Evolutionary conservation across 64 coral and sea anemone species (phyloP).

Genomic region (Pocillopora damicornis): DNA sequence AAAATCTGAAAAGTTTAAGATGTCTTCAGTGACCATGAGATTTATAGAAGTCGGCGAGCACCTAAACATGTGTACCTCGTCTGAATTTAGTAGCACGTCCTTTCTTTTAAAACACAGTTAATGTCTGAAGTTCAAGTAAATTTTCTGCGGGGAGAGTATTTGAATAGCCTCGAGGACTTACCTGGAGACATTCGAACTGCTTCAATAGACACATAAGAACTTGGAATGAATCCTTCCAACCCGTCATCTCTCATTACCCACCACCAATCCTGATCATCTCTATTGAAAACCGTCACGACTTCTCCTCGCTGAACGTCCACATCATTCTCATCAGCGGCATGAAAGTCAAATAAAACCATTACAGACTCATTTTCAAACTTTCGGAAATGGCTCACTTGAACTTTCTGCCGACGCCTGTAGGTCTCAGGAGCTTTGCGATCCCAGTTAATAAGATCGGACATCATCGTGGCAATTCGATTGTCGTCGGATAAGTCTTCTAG

Average conservation of each 20-base stretch:
- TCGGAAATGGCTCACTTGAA: slow-evolving; percentile 59
- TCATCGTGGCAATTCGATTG: neutral
- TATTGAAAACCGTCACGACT: slow-evolving; percentile 57
- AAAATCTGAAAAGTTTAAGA: no score
- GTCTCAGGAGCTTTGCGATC: slow-evolving; percentile 63
- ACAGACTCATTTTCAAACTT: slow-evolving; percentile 55
- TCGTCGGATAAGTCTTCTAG: slow-evolving; percentile 24
- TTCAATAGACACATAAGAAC: slow-evolving; percentile 49
- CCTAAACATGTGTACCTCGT: no score
- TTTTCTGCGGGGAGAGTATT: neutral
- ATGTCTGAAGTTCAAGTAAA: neutral
- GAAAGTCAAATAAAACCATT: slow-evolving; percentile 51
- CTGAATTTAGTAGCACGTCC: no score
- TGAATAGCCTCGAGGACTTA: neutral
- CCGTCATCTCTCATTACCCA: slow-evolving; percentile 56
- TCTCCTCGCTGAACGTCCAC: slow-evolving; percentile 54
- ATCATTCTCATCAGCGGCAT: slow-evolving; percentile 63
- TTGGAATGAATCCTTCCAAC: slow-evolving; percentile 63
- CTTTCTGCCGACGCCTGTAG: slow-evolving; percentile 53
- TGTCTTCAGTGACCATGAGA: no score
- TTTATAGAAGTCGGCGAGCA: no score
- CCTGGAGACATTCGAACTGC: slow-evolving; percentile 28
- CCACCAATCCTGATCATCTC: slow-evolving; percentile 71
- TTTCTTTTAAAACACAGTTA: no score
- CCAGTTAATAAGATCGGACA: neutral